phyloP scores from a whole-genome alignment of 2,888 invertebrate species.

The Drepana falcataria region DNA sequence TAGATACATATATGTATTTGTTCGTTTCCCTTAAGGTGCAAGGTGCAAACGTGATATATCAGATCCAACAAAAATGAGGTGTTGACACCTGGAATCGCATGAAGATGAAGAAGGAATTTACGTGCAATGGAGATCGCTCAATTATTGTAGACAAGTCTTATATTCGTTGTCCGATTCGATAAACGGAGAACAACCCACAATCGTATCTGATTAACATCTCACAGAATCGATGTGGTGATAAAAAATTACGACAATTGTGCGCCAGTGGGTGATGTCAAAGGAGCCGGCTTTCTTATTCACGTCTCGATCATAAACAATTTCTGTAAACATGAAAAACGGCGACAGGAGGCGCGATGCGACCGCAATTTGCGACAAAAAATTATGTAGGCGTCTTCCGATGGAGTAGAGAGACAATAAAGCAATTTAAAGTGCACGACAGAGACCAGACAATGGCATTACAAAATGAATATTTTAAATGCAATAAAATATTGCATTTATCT shows the following conservation, averaged over 20 bases:
- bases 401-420: conserved; percentile 11
- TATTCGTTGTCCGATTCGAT: conserved; percentile 11
- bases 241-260: conserved; percentile 38
- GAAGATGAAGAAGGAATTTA: too few relatives aligned
- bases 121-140: too few relatives aligned
- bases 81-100: too few relatives aligned
- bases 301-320: conserved; percentile 35
- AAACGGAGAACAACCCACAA: conserved; percentile 21
- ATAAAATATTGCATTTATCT: too few relatives aligned
- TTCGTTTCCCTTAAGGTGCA: too few relatives aligned
- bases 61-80: too few relatives aligned
- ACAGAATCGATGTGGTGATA: conserved; percentile 39
- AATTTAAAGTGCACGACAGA: too few relatives aligned
- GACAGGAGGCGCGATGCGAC: conserved; percentile 18
- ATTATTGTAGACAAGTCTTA: not conserved
- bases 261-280: conserved; percentile 24
- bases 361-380: conserved; percentile 22
- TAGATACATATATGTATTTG: too few relatives aligned
- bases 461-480: too few relatives aligned
- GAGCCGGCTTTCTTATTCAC: conserved; percentile 23
- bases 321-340: conserved; percentile 30
- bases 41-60: too few relatives aligned
- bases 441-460: too few relatives aligned
- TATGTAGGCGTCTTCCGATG: conserved; percentile 12
- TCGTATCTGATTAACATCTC: conserved; percentile 33